These are phyloP conservation scores for Chaetorhynchus papuensis DNA, from an alignment of 2,113 vertebrate genomes.

Conservation along the genomic window DNA sequence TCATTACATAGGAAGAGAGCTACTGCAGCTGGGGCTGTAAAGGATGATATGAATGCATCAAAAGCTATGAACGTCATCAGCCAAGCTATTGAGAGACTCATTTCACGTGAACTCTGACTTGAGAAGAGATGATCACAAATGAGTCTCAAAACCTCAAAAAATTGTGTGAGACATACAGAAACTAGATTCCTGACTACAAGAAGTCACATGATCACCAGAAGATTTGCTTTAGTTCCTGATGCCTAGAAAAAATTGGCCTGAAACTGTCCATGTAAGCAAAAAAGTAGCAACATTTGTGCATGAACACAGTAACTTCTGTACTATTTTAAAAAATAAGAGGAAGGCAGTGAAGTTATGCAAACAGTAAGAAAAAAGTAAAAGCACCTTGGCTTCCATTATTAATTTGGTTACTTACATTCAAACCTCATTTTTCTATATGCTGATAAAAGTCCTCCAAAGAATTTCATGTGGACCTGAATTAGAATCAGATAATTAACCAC, in stretches of 20 bases:
- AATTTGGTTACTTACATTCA: neutral
- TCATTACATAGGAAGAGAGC: neutral
- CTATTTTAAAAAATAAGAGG: neutral
- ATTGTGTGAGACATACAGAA: neutral
- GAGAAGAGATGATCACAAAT: neutral
- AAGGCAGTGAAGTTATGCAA: neutral
- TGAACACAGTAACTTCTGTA: neutral
- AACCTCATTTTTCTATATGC: neutral
- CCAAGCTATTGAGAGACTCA: neutral
- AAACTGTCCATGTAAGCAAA: neutral
- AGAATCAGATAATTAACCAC: neutral
- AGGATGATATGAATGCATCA: neutral
- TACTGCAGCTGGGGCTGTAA: neutral
- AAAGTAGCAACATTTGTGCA: neutral
- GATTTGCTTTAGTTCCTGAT: neutral
- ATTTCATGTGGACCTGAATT: neutral
- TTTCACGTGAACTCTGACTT: rapidly evolving
- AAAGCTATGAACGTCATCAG: neutral
- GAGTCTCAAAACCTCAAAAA: neutral
- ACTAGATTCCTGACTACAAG: neutral
- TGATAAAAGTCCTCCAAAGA: neutral
- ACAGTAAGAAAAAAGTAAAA: neutral
- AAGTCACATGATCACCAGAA: neutral
- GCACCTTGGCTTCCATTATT: neutral
- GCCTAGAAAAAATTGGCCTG: neutral